Percentiles rank a stretch among this genome's conserved stretches.
These are phyloP conservation scores for Euplagia quadripunctaria DNA, from an alignment of 2,888 invertebrate genomes.

Conservation along the genomic window DNA sequence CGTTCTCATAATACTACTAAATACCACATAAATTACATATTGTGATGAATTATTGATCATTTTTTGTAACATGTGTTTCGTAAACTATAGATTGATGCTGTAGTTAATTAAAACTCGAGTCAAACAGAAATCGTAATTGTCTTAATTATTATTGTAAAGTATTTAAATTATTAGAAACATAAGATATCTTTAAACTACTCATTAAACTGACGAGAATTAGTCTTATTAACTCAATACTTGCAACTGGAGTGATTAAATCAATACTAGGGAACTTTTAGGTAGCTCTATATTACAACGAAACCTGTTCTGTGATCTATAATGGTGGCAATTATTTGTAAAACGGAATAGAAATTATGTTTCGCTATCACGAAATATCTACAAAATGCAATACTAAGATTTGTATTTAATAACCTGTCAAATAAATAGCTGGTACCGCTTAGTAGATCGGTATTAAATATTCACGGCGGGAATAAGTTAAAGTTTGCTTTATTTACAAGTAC, in stretches of 20 bases:
- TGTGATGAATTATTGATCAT: not conserved
- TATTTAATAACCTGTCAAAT: conserved; percentile 24
- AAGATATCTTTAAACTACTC: not conserved
- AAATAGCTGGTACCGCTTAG: conserved; percentile 3
- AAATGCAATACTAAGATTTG: conserved; percentile 26
- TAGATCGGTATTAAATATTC: not conserved
- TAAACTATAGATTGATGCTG: not conserved
- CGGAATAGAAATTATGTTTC: conserved; percentile 22
- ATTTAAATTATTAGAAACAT: not conserved
- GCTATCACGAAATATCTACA: conserved; percentile 20
- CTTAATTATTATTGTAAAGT: not conserved
- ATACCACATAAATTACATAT: not conserved
- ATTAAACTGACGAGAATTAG: not conserved
- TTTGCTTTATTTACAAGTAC: not conserved
- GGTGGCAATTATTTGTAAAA: conserved; percentile 31
- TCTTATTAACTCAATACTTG: conserved; percentile 13
- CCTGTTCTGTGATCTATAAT: conserved; percentile 14
- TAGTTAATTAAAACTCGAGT: not conserved
- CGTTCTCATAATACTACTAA: not conserved
- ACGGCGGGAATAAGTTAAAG: not conserved
- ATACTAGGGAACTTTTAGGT: conserved; percentile 23
- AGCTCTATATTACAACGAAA: not conserved
- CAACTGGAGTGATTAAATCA: conserved; percentile 32
- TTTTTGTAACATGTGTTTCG: not conserved
- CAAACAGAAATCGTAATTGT: not conserved